Percentiles rank a stretch among this genome's conserved stretches.
Conservation (phyloP, 1,140 invertebrate genomes). For the Charaxes varanes region DNA sequence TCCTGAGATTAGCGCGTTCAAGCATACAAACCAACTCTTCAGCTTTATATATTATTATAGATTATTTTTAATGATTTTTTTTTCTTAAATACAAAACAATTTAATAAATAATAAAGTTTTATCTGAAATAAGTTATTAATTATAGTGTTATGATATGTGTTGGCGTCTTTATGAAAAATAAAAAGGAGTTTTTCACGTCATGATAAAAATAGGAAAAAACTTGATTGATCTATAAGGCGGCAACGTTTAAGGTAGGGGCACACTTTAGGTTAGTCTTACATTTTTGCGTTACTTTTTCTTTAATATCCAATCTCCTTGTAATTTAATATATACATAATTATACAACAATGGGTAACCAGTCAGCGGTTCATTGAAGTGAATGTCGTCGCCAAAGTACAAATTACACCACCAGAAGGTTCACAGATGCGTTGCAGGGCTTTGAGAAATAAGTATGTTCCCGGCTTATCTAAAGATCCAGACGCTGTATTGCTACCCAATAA, state of each 20-base stretch:
- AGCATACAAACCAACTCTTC: too few species aligned
- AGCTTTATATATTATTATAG: too few species aligned
- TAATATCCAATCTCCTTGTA: conserved; percentile 3
- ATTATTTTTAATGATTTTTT: too few species aligned
- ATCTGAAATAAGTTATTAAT: too few species aligned
- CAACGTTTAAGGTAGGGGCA: conserved; percentile 1
- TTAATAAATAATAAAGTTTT: too few species aligned
- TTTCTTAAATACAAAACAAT: too few species aligned
- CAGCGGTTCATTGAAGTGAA: background rate
- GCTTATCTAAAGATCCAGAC: too few species aligned
- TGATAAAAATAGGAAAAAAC: background rate
- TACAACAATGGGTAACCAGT: background rate
- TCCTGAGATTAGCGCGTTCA: too few species aligned
- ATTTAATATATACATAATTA: background rate
- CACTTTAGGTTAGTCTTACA: background rate
- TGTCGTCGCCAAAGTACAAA: background rate
- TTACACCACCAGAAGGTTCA: too few species aligned
- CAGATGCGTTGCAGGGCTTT: too few species aligned
- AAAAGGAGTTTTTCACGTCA: background rate
- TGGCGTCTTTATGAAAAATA: conserved; percentile 3
- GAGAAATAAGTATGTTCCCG: too few species aligned
- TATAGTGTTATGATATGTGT: background rate
- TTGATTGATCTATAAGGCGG: conserved; percentile 3
- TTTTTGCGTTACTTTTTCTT: background rate
- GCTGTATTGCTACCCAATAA: too few species aligned